phyloP scores from a whole-genome alignment of 2,113 vertebrate genomes.

The Periophthalmodon schlosseri region DNA sequence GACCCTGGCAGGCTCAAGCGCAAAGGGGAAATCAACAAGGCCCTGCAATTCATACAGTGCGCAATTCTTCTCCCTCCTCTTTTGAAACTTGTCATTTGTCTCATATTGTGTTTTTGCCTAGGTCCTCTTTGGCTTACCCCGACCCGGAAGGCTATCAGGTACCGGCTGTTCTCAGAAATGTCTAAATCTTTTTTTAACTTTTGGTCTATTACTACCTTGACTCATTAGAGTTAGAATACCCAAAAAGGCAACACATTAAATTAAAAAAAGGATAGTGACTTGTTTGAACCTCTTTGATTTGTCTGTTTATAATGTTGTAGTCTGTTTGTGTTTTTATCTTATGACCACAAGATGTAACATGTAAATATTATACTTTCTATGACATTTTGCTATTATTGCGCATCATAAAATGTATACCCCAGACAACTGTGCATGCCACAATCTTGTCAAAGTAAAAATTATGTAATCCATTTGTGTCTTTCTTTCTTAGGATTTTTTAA shows the following conservation, averaged over 20 bases:
- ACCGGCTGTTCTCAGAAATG: conserved; percentile 25
- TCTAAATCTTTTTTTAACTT: neutral
- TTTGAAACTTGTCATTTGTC: neutral
- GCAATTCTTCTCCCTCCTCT: conserved; percentile 25
- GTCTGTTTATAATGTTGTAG: neutral
- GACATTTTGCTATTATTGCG: neutral
- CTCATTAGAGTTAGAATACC: no score
- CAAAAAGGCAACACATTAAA: neutral
- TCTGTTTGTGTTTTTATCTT: neutral
- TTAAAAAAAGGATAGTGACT: no score
- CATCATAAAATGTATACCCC: neutral
- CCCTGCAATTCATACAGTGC: conserved; percentile 93
- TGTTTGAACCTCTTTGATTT: neutral
- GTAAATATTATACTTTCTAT: no score
- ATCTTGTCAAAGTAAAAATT: neutral
- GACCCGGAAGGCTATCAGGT: conserved; percentile 90
- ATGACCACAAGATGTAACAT: no score
- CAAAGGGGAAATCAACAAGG: conserved; percentile 87
- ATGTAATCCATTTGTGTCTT: neutral
- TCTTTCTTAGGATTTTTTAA: conserved; percentile 81
- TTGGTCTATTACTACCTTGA: no score
- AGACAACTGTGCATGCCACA: neutral
- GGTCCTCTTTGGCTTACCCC: conserved; percentile 87
- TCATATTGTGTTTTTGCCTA: conserved; percentile 56
- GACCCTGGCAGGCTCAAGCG: conserved; percentile 85